phyloP scores from a whole-genome alignment of 2,888 invertebrate genomes.

The Tachystola acroxantha region DNA sequence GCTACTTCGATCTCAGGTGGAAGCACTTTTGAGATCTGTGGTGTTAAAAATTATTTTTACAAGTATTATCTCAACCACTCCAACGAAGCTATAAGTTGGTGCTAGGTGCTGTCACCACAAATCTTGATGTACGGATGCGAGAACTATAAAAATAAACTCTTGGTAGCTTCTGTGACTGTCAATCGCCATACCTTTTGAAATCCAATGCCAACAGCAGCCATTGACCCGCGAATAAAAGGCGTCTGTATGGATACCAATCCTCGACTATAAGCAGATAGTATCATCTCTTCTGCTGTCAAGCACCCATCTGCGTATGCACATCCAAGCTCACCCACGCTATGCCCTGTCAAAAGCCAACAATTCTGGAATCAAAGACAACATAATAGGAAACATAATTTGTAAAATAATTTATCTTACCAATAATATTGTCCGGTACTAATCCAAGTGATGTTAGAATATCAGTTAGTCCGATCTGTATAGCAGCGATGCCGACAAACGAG shows the following conservation, averaged over 20 bases:
- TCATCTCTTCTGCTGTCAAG: conserved; percentile 88
- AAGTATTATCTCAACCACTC: too few species aligned
- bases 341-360: conserved; percentile 38
- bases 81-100: too few species aligned
- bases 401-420: conserved; percentile 82
- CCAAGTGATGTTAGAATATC: conserved; percentile 81
- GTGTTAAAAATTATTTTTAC: not conserved
- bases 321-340: conserved; percentile 90
- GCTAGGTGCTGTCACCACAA: too few species aligned
- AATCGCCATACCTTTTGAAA: conserved; percentile 53
- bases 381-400: too few species aligned
- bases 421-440: conserved; percentile 84
- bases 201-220: conserved; percentile 90
- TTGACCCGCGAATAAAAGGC: conserved; percentile 82
- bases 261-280: conserved; percentile 87
- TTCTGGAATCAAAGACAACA: too few species aligned
- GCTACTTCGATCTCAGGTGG: conserved; percentile 84
- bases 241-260: conserved; percentile 83
- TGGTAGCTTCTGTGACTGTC: not conserved
- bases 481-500: conserved; percentile 86
- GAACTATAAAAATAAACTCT: too few species aligned
- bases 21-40: conserved; percentile 30
- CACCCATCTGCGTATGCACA: conserved; percentile 74
- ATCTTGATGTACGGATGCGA: too few species aligned
- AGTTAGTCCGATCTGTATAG: conserved; percentile 80